These are phyloP conservation scores for Drosophila subsilvestris DNA, from an alignment of 2,888 invertebrate species.

Conservation along the genomic window DNA sequence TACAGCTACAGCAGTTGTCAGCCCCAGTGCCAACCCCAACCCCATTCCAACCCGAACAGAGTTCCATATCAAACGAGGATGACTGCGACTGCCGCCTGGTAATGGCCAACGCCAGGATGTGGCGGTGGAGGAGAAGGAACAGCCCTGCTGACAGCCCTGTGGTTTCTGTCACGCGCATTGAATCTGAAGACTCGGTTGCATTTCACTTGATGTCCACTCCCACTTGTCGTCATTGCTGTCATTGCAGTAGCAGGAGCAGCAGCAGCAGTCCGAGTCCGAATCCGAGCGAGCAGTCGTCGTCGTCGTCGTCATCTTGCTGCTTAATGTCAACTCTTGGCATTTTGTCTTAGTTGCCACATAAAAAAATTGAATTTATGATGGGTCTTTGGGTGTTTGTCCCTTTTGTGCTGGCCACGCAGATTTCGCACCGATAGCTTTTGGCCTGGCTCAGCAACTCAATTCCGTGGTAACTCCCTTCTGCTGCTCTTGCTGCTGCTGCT, in stretches of 20 bases:
- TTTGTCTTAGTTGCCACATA: constrained; percentile 69
- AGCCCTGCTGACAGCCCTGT: constrained; percentile 58
- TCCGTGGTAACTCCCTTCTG: constrained; percentile 27
- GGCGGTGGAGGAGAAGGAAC: constrained; percentile 6
- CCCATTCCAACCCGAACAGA: constrained; percentile 23
- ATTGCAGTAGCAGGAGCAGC: constrained; percentile 9
- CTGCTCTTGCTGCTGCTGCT: not conserved
- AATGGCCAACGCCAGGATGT: constrained; percentile 57
- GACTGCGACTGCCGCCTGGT: constrained; percentile 51
- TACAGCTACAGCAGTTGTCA: constrained; percentile 27
- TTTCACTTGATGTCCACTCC: constrained; percentile 61
- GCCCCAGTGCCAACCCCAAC: not conserved
- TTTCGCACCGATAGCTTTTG: constrained; percentile 47
- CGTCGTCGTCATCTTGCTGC: constrained; percentile 58
- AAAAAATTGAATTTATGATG: constrained; percentile 73
- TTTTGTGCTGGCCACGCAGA: constrained; percentile 65
- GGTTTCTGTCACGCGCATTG: constrained; percentile 74
- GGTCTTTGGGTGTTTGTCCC: constrained; percentile 42
- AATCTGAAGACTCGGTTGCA: constrained; percentile 63
- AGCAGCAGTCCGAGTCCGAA: constrained; percentile 16
- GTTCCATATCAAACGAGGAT: constrained; percentile 37
- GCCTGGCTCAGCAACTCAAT: constrained; percentile 44
- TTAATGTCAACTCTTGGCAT: constrained; percentile 73
- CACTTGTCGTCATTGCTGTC: constrained; percentile 49
- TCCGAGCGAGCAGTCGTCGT: constrained; percentile 33